These are phyloP conservation scores for Jordanella pulchra DNA, from an alignment of 2,797 vertebrate genomes.

Conservation along the genomic window DNA sequence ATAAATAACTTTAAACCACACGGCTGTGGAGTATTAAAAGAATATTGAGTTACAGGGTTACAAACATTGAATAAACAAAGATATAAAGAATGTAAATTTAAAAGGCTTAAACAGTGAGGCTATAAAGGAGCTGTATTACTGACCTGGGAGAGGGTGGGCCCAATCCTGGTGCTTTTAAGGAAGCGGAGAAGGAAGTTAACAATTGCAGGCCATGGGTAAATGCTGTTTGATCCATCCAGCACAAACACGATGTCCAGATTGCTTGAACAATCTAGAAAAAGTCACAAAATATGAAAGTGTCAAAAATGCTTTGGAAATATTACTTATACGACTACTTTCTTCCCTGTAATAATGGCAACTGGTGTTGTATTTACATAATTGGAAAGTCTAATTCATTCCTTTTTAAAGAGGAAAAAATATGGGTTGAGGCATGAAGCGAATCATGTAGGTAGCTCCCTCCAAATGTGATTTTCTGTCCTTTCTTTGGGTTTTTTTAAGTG, in stretches of 20 bases:
- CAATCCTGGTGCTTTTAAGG: constrained; percentile 85
- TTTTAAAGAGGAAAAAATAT: neutral
- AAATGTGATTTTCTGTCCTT: too few species aligned
- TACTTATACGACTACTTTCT: neutral
- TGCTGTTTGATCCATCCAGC: constrained; percentile 95
- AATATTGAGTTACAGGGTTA: too few species aligned
- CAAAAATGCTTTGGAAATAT: neutral
- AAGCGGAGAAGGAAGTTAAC: constrained; percentile 86
- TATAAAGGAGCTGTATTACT: constrained; percentile 24
- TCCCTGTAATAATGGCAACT: neutral
- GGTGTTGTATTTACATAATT: neutral
- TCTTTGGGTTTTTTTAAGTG: too few species aligned
- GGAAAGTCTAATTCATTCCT: neutral
- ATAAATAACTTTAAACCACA: constrained; percentile 70
- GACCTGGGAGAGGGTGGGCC: constrained; percentile 90
- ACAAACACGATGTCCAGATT: constrained; percentile 93
- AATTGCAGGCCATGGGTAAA: constrained; percentile 92
- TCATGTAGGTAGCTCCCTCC: too few species aligned
- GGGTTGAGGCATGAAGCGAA: neutral
- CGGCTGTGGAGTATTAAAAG: constrained; percentile 29
- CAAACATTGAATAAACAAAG: constrained; percentile 50
- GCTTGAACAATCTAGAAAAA: constrained; percentile 86
- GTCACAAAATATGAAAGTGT: neutral
- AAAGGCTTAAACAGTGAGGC: neutral
- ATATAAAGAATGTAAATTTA: constrained; percentile 46